Conservation (phyloP, 37 sponge, comb jelly and placozoan genomes). For the Geodia barretti region DNA sequence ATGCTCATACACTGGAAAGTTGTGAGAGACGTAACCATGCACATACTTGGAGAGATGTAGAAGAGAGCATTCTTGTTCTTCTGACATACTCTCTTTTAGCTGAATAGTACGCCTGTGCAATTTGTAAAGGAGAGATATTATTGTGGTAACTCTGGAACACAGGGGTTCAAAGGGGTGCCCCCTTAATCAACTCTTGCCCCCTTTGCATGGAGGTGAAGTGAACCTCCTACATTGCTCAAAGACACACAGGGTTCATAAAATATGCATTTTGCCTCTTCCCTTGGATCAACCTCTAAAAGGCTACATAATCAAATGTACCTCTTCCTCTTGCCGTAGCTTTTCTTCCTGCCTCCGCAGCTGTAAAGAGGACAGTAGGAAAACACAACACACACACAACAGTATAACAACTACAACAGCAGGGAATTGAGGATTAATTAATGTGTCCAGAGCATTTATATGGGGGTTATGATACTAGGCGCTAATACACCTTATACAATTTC, state of each 20-base stretch:
- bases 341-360: slow-evolving; percentile 56
- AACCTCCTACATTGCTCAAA: too few relatives aligned
- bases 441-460: too few relatives aligned
- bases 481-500: too few relatives aligned
- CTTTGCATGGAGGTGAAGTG: too few relatives aligned
- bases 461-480: too few relatives aligned
- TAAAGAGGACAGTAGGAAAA: neutral
- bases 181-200: too few relatives aligned
- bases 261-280: neutral
- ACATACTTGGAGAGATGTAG: neutral
- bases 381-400: neutral
- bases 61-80: slow-evolving; percentile 5
- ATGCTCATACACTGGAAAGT: too few relatives aligned
- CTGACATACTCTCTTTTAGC: slow-evolving; percentile 48
- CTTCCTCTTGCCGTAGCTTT: slow-evolving; percentile 32
- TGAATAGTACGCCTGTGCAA: slow-evolving; percentile 33
- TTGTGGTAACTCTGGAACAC: neutral
- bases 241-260: too few relatives aligned
- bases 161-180: neutral
- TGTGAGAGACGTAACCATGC: too few relatives aligned
- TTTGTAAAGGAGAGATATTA: neutral
- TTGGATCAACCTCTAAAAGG: too few relatives aligned
- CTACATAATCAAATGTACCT: slow-evolving; percentile 3
- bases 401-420: too few relatives aligned
- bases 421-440: too few relatives aligned